Evolutionary conservation across 2,113 vertebrate species (phyloP).

Genomic region (Phyllopteryx taeniolatus): DNA sequence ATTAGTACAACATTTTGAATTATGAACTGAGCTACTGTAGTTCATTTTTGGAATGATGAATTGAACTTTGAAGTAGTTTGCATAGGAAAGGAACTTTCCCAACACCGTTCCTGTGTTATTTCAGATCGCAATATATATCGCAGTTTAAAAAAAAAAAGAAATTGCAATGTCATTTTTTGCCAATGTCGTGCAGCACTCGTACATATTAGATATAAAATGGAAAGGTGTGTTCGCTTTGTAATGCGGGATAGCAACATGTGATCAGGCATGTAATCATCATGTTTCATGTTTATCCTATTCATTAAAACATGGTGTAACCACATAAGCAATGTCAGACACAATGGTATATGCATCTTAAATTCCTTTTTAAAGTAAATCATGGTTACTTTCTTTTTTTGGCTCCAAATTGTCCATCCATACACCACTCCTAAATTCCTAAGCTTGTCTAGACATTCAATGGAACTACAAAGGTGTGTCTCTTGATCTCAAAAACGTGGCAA

Average conservation of each 20-base stretch:
- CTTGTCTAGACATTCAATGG: constrained; percentile 64
- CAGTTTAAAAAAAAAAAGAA: no score
- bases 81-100: no score
- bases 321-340: not conserved
- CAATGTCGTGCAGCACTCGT: no score
- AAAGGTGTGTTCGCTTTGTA: not conserved
- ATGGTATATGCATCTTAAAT: not conserved
- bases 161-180: no score
- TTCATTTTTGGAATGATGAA: no score
- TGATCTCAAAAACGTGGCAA: constrained; percentile 48
- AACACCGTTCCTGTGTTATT: no score
- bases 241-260: not conserved
- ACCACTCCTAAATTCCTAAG: constrained; percentile 71
- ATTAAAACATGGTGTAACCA: not conserved
- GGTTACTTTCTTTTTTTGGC: constrained; percentile 18
- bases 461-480: constrained; percentile 66
- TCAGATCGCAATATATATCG: no score
- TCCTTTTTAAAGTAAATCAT: not conserved
- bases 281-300: not conserved
- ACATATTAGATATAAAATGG: no score
- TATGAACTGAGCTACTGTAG: no score
- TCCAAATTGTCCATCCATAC: constrained; percentile 30
- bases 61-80: no score
- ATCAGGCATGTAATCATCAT: not conserved
- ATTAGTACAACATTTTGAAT: no score